A percentile compares a stretch with the other conserved stretches of the same genome.
Evolutionary conservation across 2,888 invertebrate genomes (phyloP).

Genomic region (Oxycera nigricornis): DNA sequence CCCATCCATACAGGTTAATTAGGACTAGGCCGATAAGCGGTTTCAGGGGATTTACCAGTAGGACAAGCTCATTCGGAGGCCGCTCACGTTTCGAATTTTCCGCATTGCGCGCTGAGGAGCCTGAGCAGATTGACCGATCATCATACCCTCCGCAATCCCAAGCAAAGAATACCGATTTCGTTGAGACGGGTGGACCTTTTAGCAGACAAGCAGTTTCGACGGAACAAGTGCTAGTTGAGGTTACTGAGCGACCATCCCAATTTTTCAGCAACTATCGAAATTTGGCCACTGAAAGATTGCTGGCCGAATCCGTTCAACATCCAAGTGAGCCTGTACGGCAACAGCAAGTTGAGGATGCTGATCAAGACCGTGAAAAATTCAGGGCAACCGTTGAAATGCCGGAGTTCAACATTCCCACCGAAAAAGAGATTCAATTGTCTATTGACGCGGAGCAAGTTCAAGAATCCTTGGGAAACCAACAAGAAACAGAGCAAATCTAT

Average conservation of each 20-base stretch:
- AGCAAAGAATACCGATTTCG: neutral
- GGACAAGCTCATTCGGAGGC: conserved; percentile 3
- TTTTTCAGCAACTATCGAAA: conserved; percentile 58
- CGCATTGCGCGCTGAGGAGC: conserved; percentile 38
- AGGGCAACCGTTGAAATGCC: conserved; percentile 49
- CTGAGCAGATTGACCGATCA: conserved; percentile 13
- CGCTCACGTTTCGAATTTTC: conserved; percentile 43
- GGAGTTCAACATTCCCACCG: conserved; percentile 48
- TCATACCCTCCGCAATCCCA: neutral
- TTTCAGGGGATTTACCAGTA: conserved; percentile 3
- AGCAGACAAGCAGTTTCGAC: conserved; percentile 42
- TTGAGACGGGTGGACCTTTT: neutral
- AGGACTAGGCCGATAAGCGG: conserved; percentile 1
- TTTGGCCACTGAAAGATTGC: conserved; percentile 53
- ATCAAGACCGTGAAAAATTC: conserved; percentile 42
- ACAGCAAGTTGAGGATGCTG: neutral
- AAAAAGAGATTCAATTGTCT: conserved; percentile 54
- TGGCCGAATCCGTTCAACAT: conserved; percentile 57
- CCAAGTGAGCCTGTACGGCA: neutral
- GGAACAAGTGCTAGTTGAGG: conserved; percentile 50
- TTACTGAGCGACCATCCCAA: conserved; percentile 56
- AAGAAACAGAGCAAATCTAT: conserved; percentile 44
- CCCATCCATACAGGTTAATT: neutral
- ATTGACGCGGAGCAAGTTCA: conserved; percentile 49
- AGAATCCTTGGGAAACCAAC: conserved; percentile 46